Percentiles rank a stretch among this genome's conserved stretches.
Evolutionary conservation across 2,888 invertebrate species (phyloP).

Genomic region (Trimorus sp.): DNA sequence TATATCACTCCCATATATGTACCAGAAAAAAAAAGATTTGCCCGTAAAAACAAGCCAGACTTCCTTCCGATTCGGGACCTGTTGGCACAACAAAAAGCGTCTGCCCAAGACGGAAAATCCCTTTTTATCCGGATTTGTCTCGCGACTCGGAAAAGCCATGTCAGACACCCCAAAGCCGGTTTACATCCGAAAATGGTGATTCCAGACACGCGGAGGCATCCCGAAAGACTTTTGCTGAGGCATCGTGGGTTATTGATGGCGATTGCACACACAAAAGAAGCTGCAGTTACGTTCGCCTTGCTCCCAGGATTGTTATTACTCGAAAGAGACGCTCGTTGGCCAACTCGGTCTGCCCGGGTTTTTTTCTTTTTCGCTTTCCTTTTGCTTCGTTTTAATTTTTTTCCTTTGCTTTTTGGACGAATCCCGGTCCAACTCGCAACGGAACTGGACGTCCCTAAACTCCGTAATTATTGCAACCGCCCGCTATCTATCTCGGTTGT

Average conservation of each 20-base stretch:
- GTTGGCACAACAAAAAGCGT: no score
- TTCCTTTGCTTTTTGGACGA: not conserved
- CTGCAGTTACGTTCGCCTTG: not conserved
- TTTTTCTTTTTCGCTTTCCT: not conserved
- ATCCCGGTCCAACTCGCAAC: not conserved
- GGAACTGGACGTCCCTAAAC: slow-evolving; percentile 20
- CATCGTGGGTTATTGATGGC: slow-evolving; percentile 28
- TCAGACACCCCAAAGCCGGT: slow-evolving; percentile 36
- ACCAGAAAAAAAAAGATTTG: no score
- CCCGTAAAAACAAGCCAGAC: no score
- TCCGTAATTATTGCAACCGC: slow-evolving; percentile 55
- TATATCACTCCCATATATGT: no score
- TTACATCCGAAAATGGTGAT: slow-evolving; percentile 29
- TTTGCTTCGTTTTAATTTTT: no score
- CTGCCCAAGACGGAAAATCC: no score
- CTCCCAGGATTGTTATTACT: no score
- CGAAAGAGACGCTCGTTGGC: no score
- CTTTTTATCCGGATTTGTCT: no score
- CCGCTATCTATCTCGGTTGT: slow-evolving; percentile 59
- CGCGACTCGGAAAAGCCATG: slow-evolving; percentile 2
- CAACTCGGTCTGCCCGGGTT: not conserved
- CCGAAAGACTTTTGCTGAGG: slow-evolving; percentile 30
- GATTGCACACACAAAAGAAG: slow-evolving; percentile 14
- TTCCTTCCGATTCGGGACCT: no score
- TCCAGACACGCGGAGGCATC: slow-evolving; percentile 7